phyloP scores from a whole-genome alignment of 1,140 invertebrate genomes.

The Thalassaphorura encarpata region DNA sequence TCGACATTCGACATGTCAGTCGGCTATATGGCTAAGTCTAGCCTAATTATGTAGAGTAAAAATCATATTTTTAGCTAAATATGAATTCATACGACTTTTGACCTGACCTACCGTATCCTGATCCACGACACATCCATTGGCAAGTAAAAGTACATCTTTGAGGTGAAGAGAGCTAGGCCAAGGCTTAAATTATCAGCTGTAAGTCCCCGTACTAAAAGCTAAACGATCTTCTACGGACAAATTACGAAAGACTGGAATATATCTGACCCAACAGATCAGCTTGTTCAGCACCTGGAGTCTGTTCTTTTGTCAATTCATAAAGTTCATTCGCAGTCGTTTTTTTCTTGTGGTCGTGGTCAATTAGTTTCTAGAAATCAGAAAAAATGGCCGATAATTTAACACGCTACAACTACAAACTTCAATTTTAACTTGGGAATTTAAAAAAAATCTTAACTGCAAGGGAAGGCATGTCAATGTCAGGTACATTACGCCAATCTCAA shows the following conservation, averaged over 20 bases:
- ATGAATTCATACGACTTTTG: background rate
- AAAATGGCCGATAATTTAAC: no score
- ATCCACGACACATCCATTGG: slow-evolving; percentile 89
- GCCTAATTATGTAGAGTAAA: no score
- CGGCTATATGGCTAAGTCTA: no score
- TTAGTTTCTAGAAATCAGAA: no score
- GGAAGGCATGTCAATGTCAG: no score
- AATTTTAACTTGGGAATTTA: no score
- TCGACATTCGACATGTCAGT: no score
- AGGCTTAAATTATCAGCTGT: slow-evolving; percentile 84
- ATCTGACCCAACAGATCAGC: slow-evolving; percentile 97
- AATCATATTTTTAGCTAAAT: background rate
- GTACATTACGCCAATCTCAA: no score
- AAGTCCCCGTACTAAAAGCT: slow-evolving; percentile 80
- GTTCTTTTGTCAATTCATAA: slow-evolving; percentile 96
- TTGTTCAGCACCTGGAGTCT: slow-evolving; percentile 87
- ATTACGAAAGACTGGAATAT: slow-evolving; percentile 90
- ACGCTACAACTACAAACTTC: no score
- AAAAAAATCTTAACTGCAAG: no score
- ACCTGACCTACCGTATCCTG: slow-evolving; percentile 61
- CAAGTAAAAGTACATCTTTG: slow-evolving; percentile 79
- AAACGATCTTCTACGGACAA: slow-evolving; percentile 89
- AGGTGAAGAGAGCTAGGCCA: slow-evolving; percentile 82
- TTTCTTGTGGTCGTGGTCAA: no score
- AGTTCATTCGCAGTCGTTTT: slow-evolving; percentile 88